Evolutionary conservation across 2,797 vertebrate genomes (phyloP).

Genomic region (Hyperoplus immaculatus): DNA sequence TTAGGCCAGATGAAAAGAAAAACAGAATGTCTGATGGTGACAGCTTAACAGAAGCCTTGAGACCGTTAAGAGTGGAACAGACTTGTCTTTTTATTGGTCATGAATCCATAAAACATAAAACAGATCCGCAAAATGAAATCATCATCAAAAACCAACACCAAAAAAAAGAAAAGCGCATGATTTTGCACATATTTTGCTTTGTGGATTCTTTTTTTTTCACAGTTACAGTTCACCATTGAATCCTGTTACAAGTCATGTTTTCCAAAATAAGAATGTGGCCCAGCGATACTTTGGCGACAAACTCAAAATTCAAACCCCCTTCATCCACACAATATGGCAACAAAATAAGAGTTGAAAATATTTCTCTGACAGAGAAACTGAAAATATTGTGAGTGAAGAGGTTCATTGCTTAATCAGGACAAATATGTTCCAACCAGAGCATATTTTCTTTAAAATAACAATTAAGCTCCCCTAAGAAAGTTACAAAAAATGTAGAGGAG

Average conservation of each 20-base stretch:
- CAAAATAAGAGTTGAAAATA: constrained; percentile 26
- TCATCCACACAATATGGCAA: constrained; percentile 33
- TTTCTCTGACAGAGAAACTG: constrained; percentile 75
- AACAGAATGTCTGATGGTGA: neutral
- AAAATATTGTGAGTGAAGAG: constrained; percentile 80
- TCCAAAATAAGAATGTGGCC: neutral
- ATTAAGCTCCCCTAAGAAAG: constrained; percentile 83
- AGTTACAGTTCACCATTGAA: constrained; percentile 33
- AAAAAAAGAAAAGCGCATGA: neutral
- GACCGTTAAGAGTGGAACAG: no score
- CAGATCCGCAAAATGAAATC: neutral
- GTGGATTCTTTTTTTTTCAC: constrained; percentile 31
- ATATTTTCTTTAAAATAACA: constrained; percentile 75
- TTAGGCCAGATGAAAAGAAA: neutral
- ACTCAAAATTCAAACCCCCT: constrained; percentile 7
- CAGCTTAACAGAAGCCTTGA: neutral
- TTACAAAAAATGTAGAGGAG: constrained; percentile 54
- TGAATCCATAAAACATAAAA: neutral
- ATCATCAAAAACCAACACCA: constrained; percentile 19
- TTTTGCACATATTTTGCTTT: constrained; percentile 19
- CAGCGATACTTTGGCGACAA: constrained; percentile 4
- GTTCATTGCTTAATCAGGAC: constrained; percentile 85
- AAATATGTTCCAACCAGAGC: constrained; percentile 78
- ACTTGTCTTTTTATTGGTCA: neutral
- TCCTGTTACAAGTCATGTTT: constrained; percentile 21